A percentile compares a stretch with the other conserved stretches of the same genome.
phyloP scores from a whole-genome alignment of 2,888 invertebrate species.

The Coelinius sp. region DNA sequence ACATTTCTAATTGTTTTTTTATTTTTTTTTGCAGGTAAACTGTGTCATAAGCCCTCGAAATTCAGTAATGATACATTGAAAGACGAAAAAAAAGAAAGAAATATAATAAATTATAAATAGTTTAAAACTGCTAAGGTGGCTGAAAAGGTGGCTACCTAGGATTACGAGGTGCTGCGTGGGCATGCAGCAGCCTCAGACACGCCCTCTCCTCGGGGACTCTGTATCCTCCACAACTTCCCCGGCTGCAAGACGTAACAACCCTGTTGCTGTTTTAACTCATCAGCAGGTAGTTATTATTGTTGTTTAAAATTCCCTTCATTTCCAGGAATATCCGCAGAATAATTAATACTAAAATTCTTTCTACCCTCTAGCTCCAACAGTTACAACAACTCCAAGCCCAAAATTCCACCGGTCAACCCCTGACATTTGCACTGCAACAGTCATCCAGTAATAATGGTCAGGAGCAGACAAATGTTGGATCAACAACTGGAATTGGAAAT shows the following conservation, averaged over 20 bases:
- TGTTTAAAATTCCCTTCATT: background rate
- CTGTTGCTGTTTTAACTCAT: slow-evolving; percentile 68
- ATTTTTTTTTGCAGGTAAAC: background rate
- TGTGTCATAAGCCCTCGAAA: background rate
- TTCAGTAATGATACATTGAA: background rate
- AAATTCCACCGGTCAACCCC: slow-evolving; percentile 65
- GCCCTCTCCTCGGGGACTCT: slow-evolving; percentile 71
- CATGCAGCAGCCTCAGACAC: slow-evolving; percentile 72
- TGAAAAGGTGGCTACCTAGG: slow-evolving; percentile 69
- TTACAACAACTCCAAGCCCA: slow-evolving; percentile 68
- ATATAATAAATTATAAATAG: background rate
- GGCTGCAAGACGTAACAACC: slow-evolving; percentile 67
- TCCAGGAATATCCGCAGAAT: background rate
- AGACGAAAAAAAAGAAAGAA: slow-evolving; percentile 24
- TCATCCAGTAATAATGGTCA: slow-evolving; percentile 64
- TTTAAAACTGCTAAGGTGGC: slow-evolving; percentile 42
- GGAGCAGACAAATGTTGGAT: slow-evolving; percentile 66
- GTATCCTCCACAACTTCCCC: slow-evolving; percentile 71
- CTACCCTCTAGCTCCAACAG: slow-evolving; percentile 63
- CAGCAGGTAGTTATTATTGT: slow-evolving; percentile 61
- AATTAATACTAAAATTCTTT: background rate
- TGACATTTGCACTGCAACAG: slow-evolving; percentile 69
- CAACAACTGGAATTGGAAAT: slow-evolving; percentile 62
- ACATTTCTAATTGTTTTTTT: background rate
- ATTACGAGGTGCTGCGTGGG: slow-evolving; percentile 71